phyloP scores from a whole-genome alignment of 2,797 vertebrate genomes.

The Propithecus perrieri region DNA sequence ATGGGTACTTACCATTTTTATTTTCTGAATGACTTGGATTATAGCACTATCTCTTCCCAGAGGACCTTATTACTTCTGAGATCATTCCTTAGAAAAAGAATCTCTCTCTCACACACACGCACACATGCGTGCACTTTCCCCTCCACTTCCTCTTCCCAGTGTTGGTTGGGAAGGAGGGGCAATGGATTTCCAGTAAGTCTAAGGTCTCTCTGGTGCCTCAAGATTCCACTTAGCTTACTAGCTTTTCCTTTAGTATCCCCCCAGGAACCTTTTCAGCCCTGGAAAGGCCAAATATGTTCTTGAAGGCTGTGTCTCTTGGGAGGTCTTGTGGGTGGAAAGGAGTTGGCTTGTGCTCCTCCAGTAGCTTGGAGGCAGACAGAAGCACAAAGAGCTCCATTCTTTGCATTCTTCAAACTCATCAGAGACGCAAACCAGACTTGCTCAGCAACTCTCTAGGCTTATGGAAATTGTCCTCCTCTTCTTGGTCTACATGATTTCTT shows the following conservation, averaged over 20 bases:
- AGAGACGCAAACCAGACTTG: not conserved
- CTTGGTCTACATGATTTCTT: not conserved
- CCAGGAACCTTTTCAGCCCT: not conserved
- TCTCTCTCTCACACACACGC: not conserved
- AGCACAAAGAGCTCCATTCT: not conserved
- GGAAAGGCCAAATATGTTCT: not conserved
- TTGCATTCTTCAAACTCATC: not conserved
- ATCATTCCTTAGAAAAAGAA: not conserved
- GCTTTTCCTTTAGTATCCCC: not conserved
- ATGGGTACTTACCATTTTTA: not conserved
- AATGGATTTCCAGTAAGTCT: not conserved
- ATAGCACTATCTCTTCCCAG: not conserved
- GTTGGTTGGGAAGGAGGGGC: not conserved
- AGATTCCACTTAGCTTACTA: not conserved
- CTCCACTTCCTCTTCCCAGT: not conserved
- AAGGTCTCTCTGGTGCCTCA: not conserved
- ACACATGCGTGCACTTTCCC: not conserved
- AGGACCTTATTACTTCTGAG: not conserved
- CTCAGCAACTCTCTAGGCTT: not conserved
- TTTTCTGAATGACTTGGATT: not conserved
- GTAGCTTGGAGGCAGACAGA: not conserved
- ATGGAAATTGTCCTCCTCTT: not conserved
- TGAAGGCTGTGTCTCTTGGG: not conserved
- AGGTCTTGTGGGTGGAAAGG: not conserved
- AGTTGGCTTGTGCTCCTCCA: not conserved